phyloP scores from a whole-genome alignment of 2,113 vertebrate species.

The Notothenia coriiceps region DNA sequence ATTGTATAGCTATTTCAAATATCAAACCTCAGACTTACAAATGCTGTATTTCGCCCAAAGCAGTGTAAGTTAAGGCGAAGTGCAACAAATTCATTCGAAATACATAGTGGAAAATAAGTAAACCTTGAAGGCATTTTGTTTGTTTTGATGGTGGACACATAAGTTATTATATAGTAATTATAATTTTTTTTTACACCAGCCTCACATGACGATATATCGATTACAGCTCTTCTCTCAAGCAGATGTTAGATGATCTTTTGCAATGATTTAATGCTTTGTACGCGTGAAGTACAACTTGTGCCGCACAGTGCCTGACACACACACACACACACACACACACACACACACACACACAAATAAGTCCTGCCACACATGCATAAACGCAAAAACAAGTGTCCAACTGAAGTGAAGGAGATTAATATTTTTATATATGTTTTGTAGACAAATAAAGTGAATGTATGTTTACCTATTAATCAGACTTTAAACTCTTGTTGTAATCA shows the following conservation, averaged over 20 bases:
- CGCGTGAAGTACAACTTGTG: background rate
- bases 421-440: too few relatives aligned
- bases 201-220: background rate
- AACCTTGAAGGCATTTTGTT: background rate
- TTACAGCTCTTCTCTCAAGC: constrained; percentile 9
- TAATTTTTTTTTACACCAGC: constrained; percentile 3
- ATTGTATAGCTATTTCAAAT: background rate
- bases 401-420: background rate
- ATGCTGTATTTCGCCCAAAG: too few relatives aligned
- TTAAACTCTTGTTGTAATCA: background rate
- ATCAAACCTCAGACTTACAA: background rate
- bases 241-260: constrained; percentile 21
- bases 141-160: constrained; percentile 5
- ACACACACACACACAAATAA: background rate
- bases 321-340: background rate
- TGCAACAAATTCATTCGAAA: background rate
- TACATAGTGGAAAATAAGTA: background rate
- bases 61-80: background rate
- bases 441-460: too few relatives aligned
- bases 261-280: background rate
- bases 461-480: background rate
- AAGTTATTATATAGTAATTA: background rate
- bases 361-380: too few relatives aligned
- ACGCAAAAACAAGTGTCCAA: background rate
- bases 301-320: background rate